Conservation (phyloP, 2,888 invertebrate species). For the Bellardia bayeri region DNA sequence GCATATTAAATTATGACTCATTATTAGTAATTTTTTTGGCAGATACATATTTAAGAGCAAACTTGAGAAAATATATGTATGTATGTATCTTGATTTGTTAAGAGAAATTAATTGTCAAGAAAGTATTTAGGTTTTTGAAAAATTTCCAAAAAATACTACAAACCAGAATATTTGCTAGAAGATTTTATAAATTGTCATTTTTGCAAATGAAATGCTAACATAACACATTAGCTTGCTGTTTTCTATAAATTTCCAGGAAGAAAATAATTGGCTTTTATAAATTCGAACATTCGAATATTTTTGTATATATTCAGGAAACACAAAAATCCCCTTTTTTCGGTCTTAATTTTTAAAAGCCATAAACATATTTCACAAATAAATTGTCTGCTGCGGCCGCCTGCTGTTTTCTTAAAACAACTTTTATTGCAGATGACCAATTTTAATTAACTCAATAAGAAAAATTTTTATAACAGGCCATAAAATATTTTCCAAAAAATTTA, state of each 20-base stretch:
- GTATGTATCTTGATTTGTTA: too few relatives aligned
- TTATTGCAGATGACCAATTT: constrained; percentile 31
- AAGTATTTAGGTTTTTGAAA: too few relatives aligned
- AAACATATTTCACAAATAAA: background rate
- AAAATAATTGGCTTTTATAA: too few relatives aligned
- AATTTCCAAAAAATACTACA: too few relatives aligned
- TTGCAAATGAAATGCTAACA: too few relatives aligned
- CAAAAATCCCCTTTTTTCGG: background rate
- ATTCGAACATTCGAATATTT: too few relatives aligned
- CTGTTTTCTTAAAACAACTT: background rate
- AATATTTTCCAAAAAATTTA: constrained; percentile 60
- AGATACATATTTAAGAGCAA: background rate
- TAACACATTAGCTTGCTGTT: too few relatives aligned
- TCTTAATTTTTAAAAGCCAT: background rate
- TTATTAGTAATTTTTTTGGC: background rate
- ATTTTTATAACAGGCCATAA: constrained; percentile 34
- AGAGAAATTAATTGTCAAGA: too few relatives aligned
- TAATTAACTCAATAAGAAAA: constrained; percentile 48
- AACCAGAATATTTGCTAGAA: too few relatives aligned
- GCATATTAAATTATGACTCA: constrained; percentile 31
- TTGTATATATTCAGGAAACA: background rate
- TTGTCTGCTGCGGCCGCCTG: background rate
- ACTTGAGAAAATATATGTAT: too few relatives aligned
- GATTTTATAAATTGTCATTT: too few relatives aligned
- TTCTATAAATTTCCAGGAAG: too few relatives aligned